phyloP scores from a whole-genome alignment of 2,797 vertebrate genomes.

The Ispidina picta region DNA sequence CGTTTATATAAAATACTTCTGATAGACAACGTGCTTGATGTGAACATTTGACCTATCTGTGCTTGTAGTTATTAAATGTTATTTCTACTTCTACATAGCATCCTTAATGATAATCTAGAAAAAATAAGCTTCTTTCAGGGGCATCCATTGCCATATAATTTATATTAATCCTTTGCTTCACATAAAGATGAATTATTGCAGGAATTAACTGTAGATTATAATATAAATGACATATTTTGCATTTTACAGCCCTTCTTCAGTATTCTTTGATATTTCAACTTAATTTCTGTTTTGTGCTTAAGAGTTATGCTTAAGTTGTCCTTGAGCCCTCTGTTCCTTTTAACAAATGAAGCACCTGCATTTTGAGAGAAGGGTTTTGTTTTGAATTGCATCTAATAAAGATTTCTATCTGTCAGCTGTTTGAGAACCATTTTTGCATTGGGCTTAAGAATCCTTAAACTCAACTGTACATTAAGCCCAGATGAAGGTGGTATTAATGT shows the following conservation, averaged over 20 bases:
- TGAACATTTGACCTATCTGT: neutral
- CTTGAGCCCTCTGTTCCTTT: neutral
- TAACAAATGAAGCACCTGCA: neutral
- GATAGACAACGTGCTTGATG: accelerated
- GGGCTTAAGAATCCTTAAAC: neutral
- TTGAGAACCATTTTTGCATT: neutral
- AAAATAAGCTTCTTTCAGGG: neutral
- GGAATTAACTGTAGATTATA: neutral
- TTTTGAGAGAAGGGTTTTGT: neutral
- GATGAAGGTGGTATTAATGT: neutral
- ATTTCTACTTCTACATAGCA: neutral
- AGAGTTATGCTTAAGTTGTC: accelerated
- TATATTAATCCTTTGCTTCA: neutral
- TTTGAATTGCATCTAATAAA: neutral
- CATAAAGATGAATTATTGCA: neutral
- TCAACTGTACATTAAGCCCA: neutral
- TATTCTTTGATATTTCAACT: neutral
- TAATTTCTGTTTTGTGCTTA: neutral
- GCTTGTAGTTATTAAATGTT: neutral
- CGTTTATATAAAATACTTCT: neutral
- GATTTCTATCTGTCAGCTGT: neutral
- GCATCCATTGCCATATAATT: neutral
- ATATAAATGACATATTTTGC: neutral
- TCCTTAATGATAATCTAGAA: neutral
- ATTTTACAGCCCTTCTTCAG: neutral